Conservation (phyloP, 2,113 vertebrate species). For the Tupaia tana region DNA sequence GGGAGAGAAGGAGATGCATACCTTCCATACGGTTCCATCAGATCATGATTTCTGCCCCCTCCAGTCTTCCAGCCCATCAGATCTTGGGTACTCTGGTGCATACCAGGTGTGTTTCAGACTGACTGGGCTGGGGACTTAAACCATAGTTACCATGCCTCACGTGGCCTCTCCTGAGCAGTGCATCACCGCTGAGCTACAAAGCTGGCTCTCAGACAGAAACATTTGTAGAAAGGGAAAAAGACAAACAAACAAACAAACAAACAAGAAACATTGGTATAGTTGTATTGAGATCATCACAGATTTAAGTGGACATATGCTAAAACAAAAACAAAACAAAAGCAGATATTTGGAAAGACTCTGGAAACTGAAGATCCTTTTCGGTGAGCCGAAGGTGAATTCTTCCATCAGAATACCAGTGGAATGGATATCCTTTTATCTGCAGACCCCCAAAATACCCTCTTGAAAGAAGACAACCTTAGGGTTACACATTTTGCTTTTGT, state of each 20-base stretch:
- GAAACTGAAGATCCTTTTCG: conserved; percentile 52
- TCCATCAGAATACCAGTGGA: conserved; percentile 71
- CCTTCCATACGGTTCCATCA: too few relatives aligned
- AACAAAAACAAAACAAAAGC: conserved; percentile 54
- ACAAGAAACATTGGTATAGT: background rate
- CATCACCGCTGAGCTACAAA: too few relatives aligned
- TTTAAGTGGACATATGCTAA: conserved; percentile 43
- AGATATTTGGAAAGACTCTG: conserved; percentile 33
- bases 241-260: too few relatives aligned
- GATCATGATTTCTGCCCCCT: too few relatives aligned
- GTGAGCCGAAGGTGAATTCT: conserved; percentile 59
- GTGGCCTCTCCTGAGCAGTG: too few relatives aligned
- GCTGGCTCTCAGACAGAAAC: background rate
- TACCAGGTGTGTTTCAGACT: too few relatives aligned
- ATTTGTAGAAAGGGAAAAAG: conserved; percentile 47
- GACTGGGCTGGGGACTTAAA: too few relatives aligned
- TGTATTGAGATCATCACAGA: background rate
- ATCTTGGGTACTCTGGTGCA: too few relatives aligned
- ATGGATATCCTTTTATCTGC: conserved; percentile 64
- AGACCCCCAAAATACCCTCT: conserved; percentile 68
- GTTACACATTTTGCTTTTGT: conserved; percentile 37
- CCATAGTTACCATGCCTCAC: too few relatives aligned
- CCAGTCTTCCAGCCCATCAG: too few relatives aligned
- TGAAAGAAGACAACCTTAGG: conserved; percentile 43
- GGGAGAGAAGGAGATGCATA: too few relatives aligned